phyloP scores from a whole-genome alignment of 2,797 vertebrate species.

The Helostoma temminkii region DNA sequence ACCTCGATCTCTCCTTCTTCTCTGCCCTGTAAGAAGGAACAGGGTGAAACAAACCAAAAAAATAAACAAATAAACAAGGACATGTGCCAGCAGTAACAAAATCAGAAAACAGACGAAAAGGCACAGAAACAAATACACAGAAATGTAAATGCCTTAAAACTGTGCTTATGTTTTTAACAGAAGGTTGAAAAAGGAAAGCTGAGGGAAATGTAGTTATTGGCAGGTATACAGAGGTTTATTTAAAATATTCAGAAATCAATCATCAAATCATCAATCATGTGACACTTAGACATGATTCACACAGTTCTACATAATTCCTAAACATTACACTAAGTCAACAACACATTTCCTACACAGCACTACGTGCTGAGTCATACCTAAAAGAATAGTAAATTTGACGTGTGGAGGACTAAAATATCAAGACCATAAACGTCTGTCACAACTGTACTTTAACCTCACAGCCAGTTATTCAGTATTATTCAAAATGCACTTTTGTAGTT shows the following conservation, averaged over 20 bases:
- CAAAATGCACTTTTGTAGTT: neutral
- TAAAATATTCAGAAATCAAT: neutral
- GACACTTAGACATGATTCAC: no score
- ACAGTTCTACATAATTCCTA: neutral
- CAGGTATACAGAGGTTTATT: neutral
- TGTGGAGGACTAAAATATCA: neutral
- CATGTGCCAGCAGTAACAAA: neutral
- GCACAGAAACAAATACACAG: neutral
- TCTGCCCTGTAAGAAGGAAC: conserved; percentile 87
- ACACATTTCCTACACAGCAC: neutral
- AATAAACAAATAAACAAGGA: neutral
- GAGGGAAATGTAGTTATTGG: neutral
- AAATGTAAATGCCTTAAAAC: neutral
- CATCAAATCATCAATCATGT: neutral
- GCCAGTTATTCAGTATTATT: neutral
- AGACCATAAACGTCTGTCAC: neutral
- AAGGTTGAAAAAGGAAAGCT: no score
- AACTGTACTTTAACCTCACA: neutral
- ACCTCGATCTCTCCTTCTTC: conserved; percentile 94
- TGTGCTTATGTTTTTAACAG: neutral
- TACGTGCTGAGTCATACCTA: neutral
- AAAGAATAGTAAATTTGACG: conserved; percentile 1
- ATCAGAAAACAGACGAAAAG: neutral
- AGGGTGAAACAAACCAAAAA: neutral
- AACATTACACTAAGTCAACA: neutral